Conservation (phyloP, 2,113 vertebrate genomes). For the Psettodes erumei region DNA sequence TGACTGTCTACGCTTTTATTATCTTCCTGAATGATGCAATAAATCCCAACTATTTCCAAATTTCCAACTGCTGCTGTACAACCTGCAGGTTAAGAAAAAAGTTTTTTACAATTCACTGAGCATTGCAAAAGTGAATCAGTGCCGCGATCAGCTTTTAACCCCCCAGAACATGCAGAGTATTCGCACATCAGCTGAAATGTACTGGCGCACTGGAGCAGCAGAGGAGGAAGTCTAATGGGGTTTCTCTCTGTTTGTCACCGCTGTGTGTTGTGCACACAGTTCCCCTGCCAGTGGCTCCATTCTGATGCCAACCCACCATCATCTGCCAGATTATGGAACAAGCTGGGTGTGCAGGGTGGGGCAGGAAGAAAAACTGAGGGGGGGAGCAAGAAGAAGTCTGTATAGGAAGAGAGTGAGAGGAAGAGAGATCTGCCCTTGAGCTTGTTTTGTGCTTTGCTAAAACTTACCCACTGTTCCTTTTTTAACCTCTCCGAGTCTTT, state of each 20-base stretch:
- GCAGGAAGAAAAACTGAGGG: constrained; percentile 69
- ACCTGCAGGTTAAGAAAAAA: not conserved
- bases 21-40: not conserved
- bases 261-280: constrained; percentile 57
- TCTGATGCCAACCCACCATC: constrained; percentile 74
- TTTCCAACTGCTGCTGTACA: not conserved
- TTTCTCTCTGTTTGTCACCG: constrained; percentile 66
- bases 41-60: not conserved
- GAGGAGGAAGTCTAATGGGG: constrained; percentile 68
- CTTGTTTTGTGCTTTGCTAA: constrained; percentile 71
- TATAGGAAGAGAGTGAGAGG: constrained; percentile 54
- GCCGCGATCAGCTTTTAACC: constrained; percentile 12
- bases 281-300: constrained; percentile 71
- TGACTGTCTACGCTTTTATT: not conserved
- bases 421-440: constrained; percentile 69
- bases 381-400: constrained; percentile 45
- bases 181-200: constrained; percentile 52
- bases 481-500: constrained; percentile 28
- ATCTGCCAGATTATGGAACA: constrained; percentile 75
- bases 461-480: constrained; percentile 57
- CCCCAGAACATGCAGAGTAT: constrained; percentile 25
- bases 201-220: constrained; percentile 44
- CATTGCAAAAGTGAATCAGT: not conserved
- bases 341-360: constrained; percentile 72
- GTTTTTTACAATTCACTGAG: not conserved